Percentiles rank a stretch among this genome's conserved stretches.
Evolutionary conservation across 2,888 invertebrate genomes (phyloP).

Genomic region (Callyntrura sp.): DNA sequence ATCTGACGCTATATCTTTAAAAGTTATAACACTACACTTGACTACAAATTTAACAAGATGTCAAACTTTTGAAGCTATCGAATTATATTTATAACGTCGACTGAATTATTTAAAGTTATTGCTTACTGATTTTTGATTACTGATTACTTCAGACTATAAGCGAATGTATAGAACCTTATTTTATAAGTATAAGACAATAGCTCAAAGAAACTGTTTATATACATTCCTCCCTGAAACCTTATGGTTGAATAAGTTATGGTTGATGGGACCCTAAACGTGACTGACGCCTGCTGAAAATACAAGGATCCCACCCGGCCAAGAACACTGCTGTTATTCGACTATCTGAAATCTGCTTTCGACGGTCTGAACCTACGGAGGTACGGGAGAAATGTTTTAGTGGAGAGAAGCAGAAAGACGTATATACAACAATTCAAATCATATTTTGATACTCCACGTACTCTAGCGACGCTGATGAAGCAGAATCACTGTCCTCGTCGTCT

Average conservation of each 20-base stretch:
- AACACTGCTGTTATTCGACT: conserved; percentile 29
- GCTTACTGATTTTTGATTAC: conserved; percentile 17
- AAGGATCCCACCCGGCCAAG: conserved; percentile 33
- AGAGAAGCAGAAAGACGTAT: neutral
- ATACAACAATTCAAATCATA: neutral
- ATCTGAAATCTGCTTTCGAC: conserved; percentile 55
- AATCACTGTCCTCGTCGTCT: conserved; percentile 82
- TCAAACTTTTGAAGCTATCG: neutral
- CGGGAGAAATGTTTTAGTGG: too few species aligned
- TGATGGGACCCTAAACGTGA: conserved; percentile 16
- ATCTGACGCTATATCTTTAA: neutral
- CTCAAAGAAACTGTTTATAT: neutral
- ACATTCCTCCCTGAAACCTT: neutral
- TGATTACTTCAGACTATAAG: neutral
- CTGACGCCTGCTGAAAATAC: neutral
- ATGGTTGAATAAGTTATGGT: neutral
- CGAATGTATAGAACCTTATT: neutral
- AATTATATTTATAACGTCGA: conserved; percentile 9
- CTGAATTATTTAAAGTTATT: conserved; percentile 28
- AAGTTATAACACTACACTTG: neutral
- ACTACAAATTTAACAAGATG: neutral
- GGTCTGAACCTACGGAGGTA: conserved; percentile 47
- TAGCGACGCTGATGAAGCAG: conserved; percentile 80
- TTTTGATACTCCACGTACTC: conserved; percentile 65
- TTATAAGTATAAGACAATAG: neutral